phyloP scores from a whole-genome alignment of 2,888 invertebrate genomes.

The Zaprionus obscuricornis region DNA sequence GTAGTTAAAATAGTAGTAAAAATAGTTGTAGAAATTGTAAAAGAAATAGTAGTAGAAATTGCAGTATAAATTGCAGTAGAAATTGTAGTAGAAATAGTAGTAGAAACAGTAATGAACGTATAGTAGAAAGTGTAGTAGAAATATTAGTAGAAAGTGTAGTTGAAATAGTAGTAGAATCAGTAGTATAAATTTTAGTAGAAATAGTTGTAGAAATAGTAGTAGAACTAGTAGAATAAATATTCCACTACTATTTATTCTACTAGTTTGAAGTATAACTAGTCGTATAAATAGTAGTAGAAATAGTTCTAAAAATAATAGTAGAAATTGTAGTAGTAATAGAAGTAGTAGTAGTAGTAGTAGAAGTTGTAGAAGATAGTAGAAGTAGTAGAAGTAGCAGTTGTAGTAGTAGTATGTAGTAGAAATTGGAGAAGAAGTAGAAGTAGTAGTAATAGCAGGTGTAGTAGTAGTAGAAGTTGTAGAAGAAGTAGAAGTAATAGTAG shows the following conservation, averaged over 20 bases:
- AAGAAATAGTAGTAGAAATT: not conserved
- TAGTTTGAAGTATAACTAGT: not conserved
- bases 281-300: not conserved
- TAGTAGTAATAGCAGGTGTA: not conserved
- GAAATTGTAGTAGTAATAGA: not conserved
- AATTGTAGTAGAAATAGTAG: not conserved
- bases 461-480: not conserved
- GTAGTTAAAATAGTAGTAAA: not conserved
- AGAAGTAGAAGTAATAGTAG: not conserved
- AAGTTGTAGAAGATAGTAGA: not conserved
- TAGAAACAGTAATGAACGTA: not conserved
- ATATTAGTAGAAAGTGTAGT: not conserved
- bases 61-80: not conserved
- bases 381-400: not conserved
- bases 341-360: not conserved
- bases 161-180: not conserved
- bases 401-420: not conserved
- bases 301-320: not conserved
- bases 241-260: no score
- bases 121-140: not conserved
- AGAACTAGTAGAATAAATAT: no score
- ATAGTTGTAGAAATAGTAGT: not conserved
- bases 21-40: not conserved
- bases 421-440: not conserved
- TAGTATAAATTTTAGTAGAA: not conserved